Evolutionary conservation across 2,888 invertebrate genomes (phyloP).

Genomic region (Kuschelorhynchus macadamiae): DNA sequence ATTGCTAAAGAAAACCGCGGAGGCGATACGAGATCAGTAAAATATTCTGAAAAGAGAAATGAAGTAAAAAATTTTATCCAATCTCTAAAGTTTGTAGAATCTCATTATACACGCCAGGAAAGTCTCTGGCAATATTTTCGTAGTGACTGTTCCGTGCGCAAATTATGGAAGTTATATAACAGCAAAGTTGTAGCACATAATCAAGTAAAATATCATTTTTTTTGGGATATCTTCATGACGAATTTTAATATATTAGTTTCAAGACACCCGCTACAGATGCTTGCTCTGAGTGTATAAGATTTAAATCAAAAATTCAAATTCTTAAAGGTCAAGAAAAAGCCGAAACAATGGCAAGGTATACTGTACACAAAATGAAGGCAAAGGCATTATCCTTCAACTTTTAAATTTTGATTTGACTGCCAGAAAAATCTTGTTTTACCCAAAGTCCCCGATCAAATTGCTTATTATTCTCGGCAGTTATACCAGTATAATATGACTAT

Average conservation of each 20-base stretch:
- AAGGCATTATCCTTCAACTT: neutral
- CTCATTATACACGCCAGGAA: neutral
- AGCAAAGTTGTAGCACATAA: neutral
- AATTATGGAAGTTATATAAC: neutral
- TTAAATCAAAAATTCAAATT: neutral
- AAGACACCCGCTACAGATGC: slow-evolving; percentile 1
- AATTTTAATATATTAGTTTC: neutral
- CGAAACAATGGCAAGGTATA: neutral
- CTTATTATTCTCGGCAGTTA: neutral
- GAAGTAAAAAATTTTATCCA: neutral
- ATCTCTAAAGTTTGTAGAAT: neutral
- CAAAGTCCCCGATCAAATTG: neutral
- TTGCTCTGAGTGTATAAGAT: slow-evolving; percentile 1
- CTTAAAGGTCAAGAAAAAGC: no score
- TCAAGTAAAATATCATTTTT: slow-evolving; percentile 4
- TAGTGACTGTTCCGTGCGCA: slow-evolving; percentile 3
- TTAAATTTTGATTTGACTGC: neutral
- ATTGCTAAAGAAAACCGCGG: no score
- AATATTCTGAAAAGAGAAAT: slow-evolving; percentile 1
- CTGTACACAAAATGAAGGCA: no score
- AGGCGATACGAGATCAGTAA: no score
- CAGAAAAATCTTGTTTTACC: slow-evolving; percentile 1
- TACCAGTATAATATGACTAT: neutral
- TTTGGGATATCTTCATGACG: neutral
- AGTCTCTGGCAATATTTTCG: neutral